Evolutionary conservation across 2,113 vertebrate species (phyloP).

Genomic region (Tricholaema leucomelas): DNA sequence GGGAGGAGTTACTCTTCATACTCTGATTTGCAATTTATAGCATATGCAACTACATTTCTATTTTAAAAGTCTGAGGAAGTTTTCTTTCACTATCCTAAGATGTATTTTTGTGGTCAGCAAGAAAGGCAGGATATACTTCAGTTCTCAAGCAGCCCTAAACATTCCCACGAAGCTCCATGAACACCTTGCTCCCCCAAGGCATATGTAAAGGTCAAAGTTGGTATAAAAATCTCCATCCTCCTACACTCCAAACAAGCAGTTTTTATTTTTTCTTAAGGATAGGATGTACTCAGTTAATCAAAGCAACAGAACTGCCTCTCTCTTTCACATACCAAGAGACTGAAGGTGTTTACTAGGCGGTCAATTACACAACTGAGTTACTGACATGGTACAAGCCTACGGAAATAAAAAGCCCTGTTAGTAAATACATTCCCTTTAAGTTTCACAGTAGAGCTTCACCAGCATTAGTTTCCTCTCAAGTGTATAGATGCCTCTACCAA

Average conservation of each 20-base stretch:
- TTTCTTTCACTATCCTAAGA: conserved; percentile 23
- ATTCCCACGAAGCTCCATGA: conserved; percentile 1
- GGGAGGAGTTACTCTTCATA: background rate
- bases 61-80: conserved; percentile 26
- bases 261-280: background rate
- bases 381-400: background rate
- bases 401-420: background rate
- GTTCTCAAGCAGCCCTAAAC: background rate
- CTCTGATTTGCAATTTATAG: conserved; percentile 29
- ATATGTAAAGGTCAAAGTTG: conserved; percentile 3
- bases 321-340: background rate
- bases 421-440: background rate
- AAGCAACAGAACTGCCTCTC: background rate
- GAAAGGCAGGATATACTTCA: conserved; percentile 40
- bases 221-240: background rate
- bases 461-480: background rate
- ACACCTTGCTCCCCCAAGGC: conserved; percentile 25
- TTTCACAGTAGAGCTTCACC: background rate
- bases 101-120: conserved; percentile 42
- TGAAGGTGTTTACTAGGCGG: background rate
- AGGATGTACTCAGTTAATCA: background rate
- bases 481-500: background rate
- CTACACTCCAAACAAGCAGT: background rate
- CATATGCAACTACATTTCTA: background rate
- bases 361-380: background rate